A percentile compares a stretch with the other conserved stretches of the same genome.
phyloP scores from a whole-genome alignment of 2,797 vertebrate genomes.

The Sardinella longiceps region DNA sequence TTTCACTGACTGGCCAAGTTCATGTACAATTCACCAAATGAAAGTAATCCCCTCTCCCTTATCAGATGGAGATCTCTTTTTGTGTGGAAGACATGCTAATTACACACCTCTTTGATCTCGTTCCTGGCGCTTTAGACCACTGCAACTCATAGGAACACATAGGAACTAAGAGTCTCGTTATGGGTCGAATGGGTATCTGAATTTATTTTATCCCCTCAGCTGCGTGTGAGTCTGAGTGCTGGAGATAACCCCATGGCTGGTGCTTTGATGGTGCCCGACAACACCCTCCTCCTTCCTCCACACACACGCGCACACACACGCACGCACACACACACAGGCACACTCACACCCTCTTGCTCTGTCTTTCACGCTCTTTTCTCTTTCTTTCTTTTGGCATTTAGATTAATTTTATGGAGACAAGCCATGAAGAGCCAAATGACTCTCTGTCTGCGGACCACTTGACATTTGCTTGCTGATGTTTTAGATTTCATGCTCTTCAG shows the following conservation, averaged over 20 bases:
- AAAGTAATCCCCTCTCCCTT: slow-evolving; percentile 35
- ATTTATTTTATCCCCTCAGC: not conserved
- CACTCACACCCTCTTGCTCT: slow-evolving; percentile 19
- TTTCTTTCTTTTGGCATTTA: slow-evolving; percentile 64
- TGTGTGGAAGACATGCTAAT: slow-evolving; percentile 34
- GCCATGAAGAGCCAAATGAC: slow-evolving; percentile 51
- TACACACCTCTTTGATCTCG: slow-evolving; percentile 23
- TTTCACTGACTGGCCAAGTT: not conserved
- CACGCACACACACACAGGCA: slow-evolving; percentile 27
- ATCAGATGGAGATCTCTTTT: slow-evolving; percentile 36
- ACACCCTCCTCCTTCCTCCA: not conserved
- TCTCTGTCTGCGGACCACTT: slow-evolving; percentile 61
- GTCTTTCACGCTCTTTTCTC: not conserved
- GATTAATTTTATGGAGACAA: slow-evolving; percentile 69
- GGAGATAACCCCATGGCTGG: slow-evolving; percentile 19
- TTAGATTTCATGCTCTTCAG: slow-evolving; percentile 49
- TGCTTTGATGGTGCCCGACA: slow-evolving; percentile 16
- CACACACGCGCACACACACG: not conserved
- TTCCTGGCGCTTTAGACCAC: not conserved
- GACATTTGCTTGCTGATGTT: slow-evolving; percentile 66
- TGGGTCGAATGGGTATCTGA: not conserved
- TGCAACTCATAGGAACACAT: not conserved
- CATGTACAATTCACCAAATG: not conserved
- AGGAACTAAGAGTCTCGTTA: not conserved
- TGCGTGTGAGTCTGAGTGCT: slow-evolving; percentile 19